Percentiles rank a stretch among this genome's conserved stretches.
Evolutionary conservation across 2,113 vertebrate genomes (phyloP).

Genomic region (Phrynosoma platyrhinos): DNA sequence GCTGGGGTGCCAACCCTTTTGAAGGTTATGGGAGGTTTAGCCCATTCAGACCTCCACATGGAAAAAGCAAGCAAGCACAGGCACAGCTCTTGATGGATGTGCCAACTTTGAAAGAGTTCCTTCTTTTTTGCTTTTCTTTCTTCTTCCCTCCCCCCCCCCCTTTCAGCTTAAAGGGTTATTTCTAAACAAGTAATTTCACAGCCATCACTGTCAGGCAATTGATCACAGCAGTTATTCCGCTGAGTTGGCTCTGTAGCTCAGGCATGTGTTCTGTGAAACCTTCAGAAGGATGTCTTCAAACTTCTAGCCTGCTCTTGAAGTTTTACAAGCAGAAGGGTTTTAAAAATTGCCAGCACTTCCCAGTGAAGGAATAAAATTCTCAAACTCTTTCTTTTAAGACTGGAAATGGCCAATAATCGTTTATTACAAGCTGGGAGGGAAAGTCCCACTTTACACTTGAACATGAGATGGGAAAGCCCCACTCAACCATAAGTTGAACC

Average conservation of each 20-base stretch:
- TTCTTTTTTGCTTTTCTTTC: too few species aligned
- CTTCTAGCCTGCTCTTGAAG: neutral
- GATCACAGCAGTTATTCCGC: neutral
- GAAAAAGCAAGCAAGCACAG: neutral
- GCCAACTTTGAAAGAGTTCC: too few species aligned
- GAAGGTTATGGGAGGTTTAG: neutral
- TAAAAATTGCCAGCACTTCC: conserved; percentile 13
- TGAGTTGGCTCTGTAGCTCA: neutral
- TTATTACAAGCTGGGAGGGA: neutral
- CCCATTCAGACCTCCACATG: neutral
- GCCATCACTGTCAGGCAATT: neutral
- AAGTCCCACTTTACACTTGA: neutral
- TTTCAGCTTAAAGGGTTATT: neutral
- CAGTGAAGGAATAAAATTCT: conserved; percentile 7
- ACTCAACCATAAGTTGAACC: neutral
- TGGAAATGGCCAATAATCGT: neutral
- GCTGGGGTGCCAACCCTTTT: neutral
- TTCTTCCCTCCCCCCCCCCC: too few species aligned
- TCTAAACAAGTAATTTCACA: neutral
- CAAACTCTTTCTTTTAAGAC: neutral
- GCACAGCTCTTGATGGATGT: neutral
- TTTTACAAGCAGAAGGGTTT: neutral
- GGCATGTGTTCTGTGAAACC: neutral
- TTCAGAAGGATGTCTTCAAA: neutral
- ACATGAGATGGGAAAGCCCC: neutral